Evolutionary conservation across 2,113 vertebrate species (phyloP).

Genomic region (Oreochromis niloticus): DNA sequence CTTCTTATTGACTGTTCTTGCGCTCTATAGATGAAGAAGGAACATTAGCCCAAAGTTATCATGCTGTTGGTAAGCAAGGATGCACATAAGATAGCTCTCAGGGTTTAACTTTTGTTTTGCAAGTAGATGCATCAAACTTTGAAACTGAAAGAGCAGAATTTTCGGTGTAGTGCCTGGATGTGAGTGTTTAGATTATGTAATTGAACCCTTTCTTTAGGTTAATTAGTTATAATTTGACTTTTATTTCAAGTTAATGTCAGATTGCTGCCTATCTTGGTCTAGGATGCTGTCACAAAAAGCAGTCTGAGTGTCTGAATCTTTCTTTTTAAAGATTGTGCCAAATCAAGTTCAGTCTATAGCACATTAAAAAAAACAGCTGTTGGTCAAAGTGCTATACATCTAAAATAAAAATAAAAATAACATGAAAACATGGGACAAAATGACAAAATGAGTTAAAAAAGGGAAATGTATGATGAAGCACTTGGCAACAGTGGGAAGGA

Average conservation of each 20-base stretch:
- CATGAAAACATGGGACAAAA: neutral
- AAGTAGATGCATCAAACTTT: neutral
- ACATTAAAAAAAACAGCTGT: neutral
- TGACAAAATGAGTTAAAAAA: neutral
- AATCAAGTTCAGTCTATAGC: neutral
- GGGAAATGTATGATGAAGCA: neutral
- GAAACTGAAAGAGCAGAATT: neutral
- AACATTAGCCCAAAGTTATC: neutral
- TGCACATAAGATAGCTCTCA: neutral
- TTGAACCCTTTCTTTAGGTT: neutral
- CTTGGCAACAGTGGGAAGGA: neutral
- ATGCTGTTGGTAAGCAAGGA: neutral
- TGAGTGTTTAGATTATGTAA: neutral
- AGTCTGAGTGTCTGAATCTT: neutral
- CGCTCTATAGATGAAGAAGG: neutral
- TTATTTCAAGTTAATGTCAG: neutral
- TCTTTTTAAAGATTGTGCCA: neutral
- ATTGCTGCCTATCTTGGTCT: neutral
- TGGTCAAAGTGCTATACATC: neutral
- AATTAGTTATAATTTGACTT: neutral
- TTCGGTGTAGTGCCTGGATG: neutral
- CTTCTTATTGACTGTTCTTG: neutral
- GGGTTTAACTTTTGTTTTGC: neutral
- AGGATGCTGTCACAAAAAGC: neutral
- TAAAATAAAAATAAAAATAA: neutral